phyloP scores from a whole-genome alignment of 2,888 invertebrate species.

The Drosophila dives region DNA sequence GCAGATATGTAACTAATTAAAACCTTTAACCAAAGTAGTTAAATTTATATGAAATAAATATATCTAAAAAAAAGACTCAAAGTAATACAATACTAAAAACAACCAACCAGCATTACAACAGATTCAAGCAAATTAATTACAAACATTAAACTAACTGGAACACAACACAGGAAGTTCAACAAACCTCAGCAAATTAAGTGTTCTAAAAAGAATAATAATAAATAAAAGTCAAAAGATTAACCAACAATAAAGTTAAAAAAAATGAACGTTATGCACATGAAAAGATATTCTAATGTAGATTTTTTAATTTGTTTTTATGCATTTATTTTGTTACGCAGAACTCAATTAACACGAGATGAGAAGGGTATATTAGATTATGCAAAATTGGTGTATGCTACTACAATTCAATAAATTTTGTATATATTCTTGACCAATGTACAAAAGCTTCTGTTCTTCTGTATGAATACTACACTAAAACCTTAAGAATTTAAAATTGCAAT shows the following conservation, averaged over 20 bases:
- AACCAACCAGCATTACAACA: not conserved
- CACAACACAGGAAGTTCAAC: constrained; percentile 60
- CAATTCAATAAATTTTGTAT: not conserved
- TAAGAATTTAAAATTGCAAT: not conserved
- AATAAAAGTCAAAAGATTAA: constrained; percentile 26
- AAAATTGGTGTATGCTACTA: not conserved
- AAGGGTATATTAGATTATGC: not conserved
- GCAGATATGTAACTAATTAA: not conserved
- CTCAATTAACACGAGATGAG: not conserved
- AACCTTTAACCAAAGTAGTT: not conserved
- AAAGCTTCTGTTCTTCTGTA: no score
- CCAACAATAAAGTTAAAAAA: constrained; percentile 11
- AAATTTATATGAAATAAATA: not conserved
- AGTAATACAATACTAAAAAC: not conserved
- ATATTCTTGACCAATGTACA: not conserved
- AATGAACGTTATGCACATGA: constrained; percentile 29
- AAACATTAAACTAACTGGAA: constrained; percentile 24
- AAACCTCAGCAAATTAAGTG: constrained; percentile 27
- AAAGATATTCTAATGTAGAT: constrained; percentile 28
- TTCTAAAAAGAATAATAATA: constrained; percentile 20
- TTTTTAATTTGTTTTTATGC: constrained; percentile 4
- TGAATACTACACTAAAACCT: not conserved
- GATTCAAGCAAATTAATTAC: constrained; percentile 29
- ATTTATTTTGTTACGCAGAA: not conserved
- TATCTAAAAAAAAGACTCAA: not conserved